phyloP scores from a whole-genome alignment of 1,140 invertebrate species.

The Brachionus rubens region DNA sequence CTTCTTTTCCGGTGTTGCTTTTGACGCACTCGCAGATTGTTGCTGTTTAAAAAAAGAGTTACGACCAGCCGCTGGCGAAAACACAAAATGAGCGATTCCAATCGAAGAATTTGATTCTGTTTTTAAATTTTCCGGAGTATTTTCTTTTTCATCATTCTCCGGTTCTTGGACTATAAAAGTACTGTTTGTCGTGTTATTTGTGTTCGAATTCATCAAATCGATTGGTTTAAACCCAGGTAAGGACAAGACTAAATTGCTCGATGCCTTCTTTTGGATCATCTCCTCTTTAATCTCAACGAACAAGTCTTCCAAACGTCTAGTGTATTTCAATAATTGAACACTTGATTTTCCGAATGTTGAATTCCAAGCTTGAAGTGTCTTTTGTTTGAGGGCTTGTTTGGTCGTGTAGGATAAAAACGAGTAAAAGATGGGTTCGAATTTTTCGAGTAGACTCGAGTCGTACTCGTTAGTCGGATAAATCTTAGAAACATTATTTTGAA shows the following conservation, averaged over 20 bases:
- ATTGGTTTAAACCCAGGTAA: slow-evolving; percentile 28
- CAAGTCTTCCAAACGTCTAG: not conserved
- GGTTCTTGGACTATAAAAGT: slow-evolving; percentile 19
- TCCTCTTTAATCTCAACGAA: slow-evolving; percentile 41
- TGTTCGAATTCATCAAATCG: not conserved
- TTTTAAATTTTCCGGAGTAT: slow-evolving; percentile 27
- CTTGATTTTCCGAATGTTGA: slow-evolving; percentile 22
- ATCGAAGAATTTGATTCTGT: not conserved
- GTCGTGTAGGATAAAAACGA: slow-evolving; percentile 14
- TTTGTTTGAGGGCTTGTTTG: slow-evolving; percentile 12
- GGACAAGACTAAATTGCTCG: not conserved
- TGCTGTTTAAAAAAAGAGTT: slow-evolving; percentile 23
- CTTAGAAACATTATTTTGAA: slow-evolving; percentile 19
- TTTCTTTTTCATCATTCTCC: slow-evolving; percentile 39
- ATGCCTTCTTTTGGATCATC: slow-evolving; percentile 4
- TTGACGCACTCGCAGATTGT: slow-evolving; percentile 19
- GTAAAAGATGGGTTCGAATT: slow-evolving; percentile 34
- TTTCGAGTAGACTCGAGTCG: slow-evolving; percentile 14
- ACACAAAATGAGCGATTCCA: slow-evolving; percentile 23
- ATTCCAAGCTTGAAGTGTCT: slow-evolving; percentile 40
- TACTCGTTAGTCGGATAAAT: not conserved
- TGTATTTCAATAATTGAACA: not conserved
- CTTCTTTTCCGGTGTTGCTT: slow-evolving; percentile 20
- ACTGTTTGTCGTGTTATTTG: not conserved
- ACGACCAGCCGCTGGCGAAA: slow-evolving; percentile 33